Percentiles rank a stretch among this genome's conserved stretches.
phyloP scores from a whole-genome alignment of 2,797 vertebrate genomes.

The Gephyroberyx darwinii region DNA sequence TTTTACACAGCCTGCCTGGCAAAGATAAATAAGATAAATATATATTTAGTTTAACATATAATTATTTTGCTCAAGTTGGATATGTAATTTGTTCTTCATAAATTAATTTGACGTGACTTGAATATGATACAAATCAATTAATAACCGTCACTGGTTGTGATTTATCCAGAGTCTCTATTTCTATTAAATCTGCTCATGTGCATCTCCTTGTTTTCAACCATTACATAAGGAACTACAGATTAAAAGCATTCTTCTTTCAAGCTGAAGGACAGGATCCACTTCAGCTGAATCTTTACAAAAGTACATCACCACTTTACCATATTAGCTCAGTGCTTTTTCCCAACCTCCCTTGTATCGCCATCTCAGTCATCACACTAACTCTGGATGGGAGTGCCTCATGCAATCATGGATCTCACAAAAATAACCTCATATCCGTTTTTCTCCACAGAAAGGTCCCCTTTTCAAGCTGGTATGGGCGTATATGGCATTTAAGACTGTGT shows the following conservation, averaged over 20 bases:
- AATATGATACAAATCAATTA: conserved; percentile 4
- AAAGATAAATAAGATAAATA: background rate
- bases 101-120: too few relatives aligned
- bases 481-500: conserved; percentile 78
- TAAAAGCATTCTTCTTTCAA: conserved; percentile 10
- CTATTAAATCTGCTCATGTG: background rate
- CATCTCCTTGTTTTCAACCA: background rate
- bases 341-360: conserved; percentile 45
- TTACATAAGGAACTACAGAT: conserved; percentile 19
- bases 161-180: background rate
- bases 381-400: conserved; percentile 74
- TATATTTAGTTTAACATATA: too few relatives aligned
- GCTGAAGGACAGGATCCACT: conserved; percentile 33
- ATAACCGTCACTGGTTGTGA: background rate
- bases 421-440: conserved; percentile 81
- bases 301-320: conserved; percentile 63
- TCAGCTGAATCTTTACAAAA: conserved; percentile 48
- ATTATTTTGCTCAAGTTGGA: background rate
- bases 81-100: background rate
- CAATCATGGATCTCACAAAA: conserved; percentile 80
- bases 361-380: conserved; percentile 73
- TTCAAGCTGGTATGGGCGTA: conserved; percentile 79
- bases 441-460: conserved; percentile 77
- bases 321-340: conserved; percentile 50
- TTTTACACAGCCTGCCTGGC: background rate